Base-by-base conservation (phyloP, 1,140 invertebrate genomes). In the Limonius californicus region DNA sequence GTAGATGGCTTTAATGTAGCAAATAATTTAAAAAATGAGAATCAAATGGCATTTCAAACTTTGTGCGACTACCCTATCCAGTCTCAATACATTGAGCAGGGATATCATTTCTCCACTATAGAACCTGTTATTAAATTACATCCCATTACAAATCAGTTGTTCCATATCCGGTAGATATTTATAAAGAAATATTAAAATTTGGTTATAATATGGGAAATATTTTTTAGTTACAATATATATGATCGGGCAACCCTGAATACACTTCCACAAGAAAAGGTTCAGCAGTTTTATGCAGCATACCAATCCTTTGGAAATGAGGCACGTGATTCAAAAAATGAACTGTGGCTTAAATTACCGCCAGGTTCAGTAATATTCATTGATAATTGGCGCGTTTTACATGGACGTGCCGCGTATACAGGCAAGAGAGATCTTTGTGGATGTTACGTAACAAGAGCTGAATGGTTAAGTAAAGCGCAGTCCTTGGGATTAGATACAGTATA, bases 381-480 rank as follows among this genome's bases (percentile, higher is more conserved):
- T 68, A 92, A 92, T 75, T 90, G 87, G 82, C 79, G 90, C 47
- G 79, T 90, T 1, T 72, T 90, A 1, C 89, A 91, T 70, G 89
- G 88, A 0, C 78, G 89, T 54, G 79, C 80, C 20, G 80, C 75
- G 0, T 91, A 88, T 74, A 82, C 81, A 1, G 88, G 86, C 3
- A 71, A 72, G 12, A 75, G 86, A 19, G 76, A 79, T 1, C 74
- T 89, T 43, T 75, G 78, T 42, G 86, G 86, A 1, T 80, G 82
- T 27, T 88, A 87, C 71, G 78, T 88, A 14, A 70, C 82, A 21
- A 78, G 84, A n/a, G 82, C 81, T 50, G 85, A 87, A 68, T 86
- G 83, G 74, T 67, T 83, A 16, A 84, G 84, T 69, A 27, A 27
- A 27, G 23, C 23, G 3, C 3, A 9, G 9, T 4, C 23, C 9